A percentile compares a stretch with the other conserved stretches of the same genome.
phyloP scores from a whole-genome alignment of 2,797 vertebrate genomes.

The Falco naumanni region DNA sequence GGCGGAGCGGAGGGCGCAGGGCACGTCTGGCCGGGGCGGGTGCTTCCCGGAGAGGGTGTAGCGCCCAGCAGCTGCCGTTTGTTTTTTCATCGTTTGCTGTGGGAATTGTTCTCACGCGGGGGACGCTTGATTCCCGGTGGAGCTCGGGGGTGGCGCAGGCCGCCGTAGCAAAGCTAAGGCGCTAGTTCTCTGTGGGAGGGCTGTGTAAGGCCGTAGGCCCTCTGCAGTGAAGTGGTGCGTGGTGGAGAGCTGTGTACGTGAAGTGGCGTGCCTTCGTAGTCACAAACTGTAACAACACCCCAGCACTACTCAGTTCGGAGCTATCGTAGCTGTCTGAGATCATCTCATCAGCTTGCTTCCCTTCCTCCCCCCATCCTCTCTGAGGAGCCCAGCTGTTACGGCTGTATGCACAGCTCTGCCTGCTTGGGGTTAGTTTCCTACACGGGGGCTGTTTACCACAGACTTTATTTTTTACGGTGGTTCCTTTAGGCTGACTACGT shows the following conservation, averaged over 20 bases:
- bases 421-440: neutral
- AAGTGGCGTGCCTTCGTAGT: rapidly evolving
- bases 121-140: rapidly evolving
- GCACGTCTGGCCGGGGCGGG: neutral
- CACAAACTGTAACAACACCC: rapidly evolving
- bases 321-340: neutral
- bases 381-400: neutral
- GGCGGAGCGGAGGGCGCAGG: neutral
- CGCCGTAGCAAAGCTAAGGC: rapidly evolving
- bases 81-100: rapidly evolving
- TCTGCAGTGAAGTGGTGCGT: too few relatives aligned
- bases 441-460: neutral
- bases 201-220: neutral
- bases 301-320: neutral
- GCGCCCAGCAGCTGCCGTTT: neutral
- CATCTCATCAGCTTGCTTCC: neutral
- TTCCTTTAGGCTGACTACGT: neutral
- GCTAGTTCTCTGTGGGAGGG: neutral
- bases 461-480: neutral
- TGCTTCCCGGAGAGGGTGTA: neutral
- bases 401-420: neutral
- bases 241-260: rapidly evolving
- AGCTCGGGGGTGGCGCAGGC: neutral
- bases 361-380: too few relatives aligned
- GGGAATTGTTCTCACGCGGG: neutral